Evolutionary conservation across 2,797 vertebrate species (phyloP).

Genomic region (Eurystomus glaucurus): DNA sequence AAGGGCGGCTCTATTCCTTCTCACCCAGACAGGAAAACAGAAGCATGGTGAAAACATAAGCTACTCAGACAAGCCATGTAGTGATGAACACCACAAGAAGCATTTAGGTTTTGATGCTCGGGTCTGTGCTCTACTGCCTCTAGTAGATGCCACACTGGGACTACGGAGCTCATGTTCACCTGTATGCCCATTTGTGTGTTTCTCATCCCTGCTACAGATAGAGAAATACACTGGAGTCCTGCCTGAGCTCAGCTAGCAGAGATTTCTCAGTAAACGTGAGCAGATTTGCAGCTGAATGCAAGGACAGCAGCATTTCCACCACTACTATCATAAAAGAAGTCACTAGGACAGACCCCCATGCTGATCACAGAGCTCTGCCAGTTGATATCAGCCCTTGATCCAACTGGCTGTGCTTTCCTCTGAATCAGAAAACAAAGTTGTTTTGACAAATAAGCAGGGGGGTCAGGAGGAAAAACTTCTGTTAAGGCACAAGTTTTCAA

Average conservation of each 20-base stretch:
- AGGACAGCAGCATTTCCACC: neutral
- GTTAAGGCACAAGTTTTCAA: neutral
- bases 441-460: neutral
- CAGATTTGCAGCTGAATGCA: neutral
- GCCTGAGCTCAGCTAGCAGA: neutral
- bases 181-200: neutral
- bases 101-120: neutral
- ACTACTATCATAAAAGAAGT: neutral
- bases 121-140: neutral
- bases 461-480: neutral
- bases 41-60: slow-evolving; percentile 44
- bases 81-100: neutral
- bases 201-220: fast-evolving
- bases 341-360: neutral
- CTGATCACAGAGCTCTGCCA: neutral
- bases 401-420: neutral
- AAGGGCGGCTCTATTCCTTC: neutral
- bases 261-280: neutral
- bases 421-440: neutral
- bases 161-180: neutral
- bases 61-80: neutral
- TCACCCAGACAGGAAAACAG: slow-evolving; percentile 70
- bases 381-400: neutral
- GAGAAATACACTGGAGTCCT: neutral
- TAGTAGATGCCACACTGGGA: neutral